Evolutionary conservation across 2,888 invertebrate genomes (phyloP), one percentile per base, ranked within the genome.

Genomic region (Synanthedon formicaeformis): DNA sequence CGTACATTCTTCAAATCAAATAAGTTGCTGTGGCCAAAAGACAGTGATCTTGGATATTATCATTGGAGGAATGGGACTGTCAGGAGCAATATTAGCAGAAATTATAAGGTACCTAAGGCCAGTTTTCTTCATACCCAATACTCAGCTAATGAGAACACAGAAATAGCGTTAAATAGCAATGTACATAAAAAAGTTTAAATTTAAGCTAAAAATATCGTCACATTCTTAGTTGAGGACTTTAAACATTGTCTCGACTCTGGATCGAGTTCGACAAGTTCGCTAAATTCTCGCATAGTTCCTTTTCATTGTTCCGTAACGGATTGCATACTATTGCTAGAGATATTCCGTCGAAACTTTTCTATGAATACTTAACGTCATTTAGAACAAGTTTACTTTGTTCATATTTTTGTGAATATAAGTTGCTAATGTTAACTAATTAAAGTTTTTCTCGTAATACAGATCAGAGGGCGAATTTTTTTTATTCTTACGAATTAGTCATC

Each of bases 61-160:
- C 92, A 96, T 71, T 94, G 94, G 92, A 90, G 92, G 53, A 91
- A 90, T 27, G 93, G 93, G 40, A 90, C 90, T 27, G 90, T 92
- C 0, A 81, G 88, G 23, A 91, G 92, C 48, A 95, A 93, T 62
- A 90, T 93, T 57, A 93, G 93, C 27, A 89, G 91, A 50, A 96
- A 96, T 80, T 96, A 92, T 71, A 90, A 91, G 80, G 93, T 93
- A n/a, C n/a, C n/a, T n/a, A 61, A 50, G 10, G 10, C 10, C 5
- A 34, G 10, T 34, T 34, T 10, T 10, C 34, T 34, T 34, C 2
- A 10, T 10, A 10, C 10, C 34, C 10, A 34, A 34, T 34, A 34
- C 27, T 34, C 27, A 34, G 34, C 2, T 34, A 34, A 34, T 34
- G 34, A 34, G 6, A 34, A 34, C 3, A 0, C 10, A 34, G 10